phyloP scores from a whole-genome alignment of 2,113 vertebrate species.

The Centropristis striata region DNA sequence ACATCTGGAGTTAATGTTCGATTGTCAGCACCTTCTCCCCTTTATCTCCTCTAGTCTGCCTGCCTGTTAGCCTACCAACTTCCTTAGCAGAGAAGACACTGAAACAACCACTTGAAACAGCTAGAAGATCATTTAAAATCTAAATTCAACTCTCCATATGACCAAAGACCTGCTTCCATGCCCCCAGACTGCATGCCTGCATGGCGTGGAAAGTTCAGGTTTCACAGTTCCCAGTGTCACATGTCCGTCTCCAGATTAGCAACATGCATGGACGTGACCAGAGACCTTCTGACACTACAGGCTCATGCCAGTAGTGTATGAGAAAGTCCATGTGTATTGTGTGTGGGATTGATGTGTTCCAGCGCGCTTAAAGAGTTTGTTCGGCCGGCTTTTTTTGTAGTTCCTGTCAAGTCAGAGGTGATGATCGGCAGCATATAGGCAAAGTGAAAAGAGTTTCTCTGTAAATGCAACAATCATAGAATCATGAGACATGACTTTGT shows the following conservation, averaged over 20 bases:
- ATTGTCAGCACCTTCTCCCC: neutral
- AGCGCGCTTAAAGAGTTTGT: neutral
- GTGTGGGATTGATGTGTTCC: neutral
- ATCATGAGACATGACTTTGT: neutral
- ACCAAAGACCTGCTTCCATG: constrained; percentile 59
- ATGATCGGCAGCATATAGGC: constrained; percentile 15
- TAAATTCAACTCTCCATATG: constrained; percentile 61
- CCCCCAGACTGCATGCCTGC: constrained; percentile 60
- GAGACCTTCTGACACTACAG: constrained; percentile 39
- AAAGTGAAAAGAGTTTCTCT: constrained; percentile 19
- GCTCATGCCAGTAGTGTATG: constrained; percentile 20
- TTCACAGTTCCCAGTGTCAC: constrained; percentile 66
- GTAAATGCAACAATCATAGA: constrained; percentile 1
- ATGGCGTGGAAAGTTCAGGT: constrained; percentile 75
- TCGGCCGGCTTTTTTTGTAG: neutral
- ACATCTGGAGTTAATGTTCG: constrained; percentile 39
- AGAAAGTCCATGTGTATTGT: constrained; percentile 28
- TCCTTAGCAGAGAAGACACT: neutral
- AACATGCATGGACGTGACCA: constrained; percentile 74
- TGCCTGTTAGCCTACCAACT: neutral
- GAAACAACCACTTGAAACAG: constrained; percentile 39
- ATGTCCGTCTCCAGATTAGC: constrained; percentile 74
- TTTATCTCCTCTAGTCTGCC: constrained; percentile 27
- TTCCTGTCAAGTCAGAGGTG: constrained; percentile 13
- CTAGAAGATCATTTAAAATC: constrained; percentile 57